A percentile compares a stretch with the other conserved stretches of the same genome.
These are phyloP conservation scores for Plotosus lineatus DNA, from an alignment of 2,113 vertebrate genomes.

Conservation along the genomic window DNA sequence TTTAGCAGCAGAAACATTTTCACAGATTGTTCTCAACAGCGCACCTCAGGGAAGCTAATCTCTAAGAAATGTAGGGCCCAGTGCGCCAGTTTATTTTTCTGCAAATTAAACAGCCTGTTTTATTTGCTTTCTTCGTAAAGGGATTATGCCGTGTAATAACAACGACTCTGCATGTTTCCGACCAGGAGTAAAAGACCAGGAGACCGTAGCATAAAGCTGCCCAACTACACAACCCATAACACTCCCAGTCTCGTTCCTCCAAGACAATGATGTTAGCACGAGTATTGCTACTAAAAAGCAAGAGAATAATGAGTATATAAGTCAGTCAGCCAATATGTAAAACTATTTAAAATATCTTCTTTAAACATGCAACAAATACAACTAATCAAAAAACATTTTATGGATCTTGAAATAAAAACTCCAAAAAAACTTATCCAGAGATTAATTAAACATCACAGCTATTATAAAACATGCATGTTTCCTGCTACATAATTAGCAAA, in stretches of 20 bases:
- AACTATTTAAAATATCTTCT: not conserved
- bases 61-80: conserved; percentile 49
- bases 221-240: conserved; percentile 62
- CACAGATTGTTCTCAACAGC: conserved; percentile 38
- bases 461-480: not conserved
- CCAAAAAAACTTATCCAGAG: too few species aligned
- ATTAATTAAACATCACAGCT: not conserved
- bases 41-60: conserved; percentile 53
- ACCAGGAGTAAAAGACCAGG: conserved; percentile 22
- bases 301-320: not conserved
- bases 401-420: too few species aligned
- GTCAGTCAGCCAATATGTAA: not conserved
- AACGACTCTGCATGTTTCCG: conserved; percentile 19
- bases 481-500: not conserved
- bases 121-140: conserved; percentile 53
- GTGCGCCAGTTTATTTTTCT: conserved; percentile 64
- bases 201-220: conserved; percentile 36
- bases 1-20: conserved; percentile 48
- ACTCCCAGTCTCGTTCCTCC: too few species aligned
- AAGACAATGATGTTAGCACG: not conserved
- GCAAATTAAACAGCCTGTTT: conserved; percentile 61
- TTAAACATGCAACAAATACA: not conserved
- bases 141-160: conserved; percentile 51
- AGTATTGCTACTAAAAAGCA: not conserved
- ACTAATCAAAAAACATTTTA: not conserved